Base-by-base conservation (phyloP, 1,140 invertebrate species). In the Drosophila kanapiae region DNA sequence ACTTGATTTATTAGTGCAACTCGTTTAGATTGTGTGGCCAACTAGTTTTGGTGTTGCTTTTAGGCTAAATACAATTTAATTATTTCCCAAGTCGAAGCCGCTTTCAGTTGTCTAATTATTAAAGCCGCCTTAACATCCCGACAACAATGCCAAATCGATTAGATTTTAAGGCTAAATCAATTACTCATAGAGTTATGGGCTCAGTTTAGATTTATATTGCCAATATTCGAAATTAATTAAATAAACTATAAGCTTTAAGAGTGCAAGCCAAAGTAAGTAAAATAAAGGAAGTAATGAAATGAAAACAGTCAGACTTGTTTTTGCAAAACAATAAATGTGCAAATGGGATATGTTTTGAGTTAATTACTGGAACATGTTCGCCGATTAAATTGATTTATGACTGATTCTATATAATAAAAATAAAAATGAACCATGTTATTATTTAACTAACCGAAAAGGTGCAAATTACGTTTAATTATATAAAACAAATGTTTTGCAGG, bases 111-210 rank as follows among this genome's bases (percentile, higher is more conserved):
- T 65, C 62, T 65, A 43, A 48, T 74, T 71, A 74, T 71, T 48
- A 74, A 60, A 18, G 57, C 60, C 77, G 75, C 75, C 67, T 80
- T 45, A 29, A 59, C 58, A 56, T 57, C 58, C 18, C 11, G 35
- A 11, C 53, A 23, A 54, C 53, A 77, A 59, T 77, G 62, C 40
- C 54, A 68, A 42, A 76, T 31, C 75, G 27, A 68, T 75, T 59
- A 60, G 31, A 42, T 53, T 59, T 56, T 69, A 33, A 69, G 38
- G 58, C 65, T 78, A 72, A 87, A 80, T 69, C 78, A 80, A 88
- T 87, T 79, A 84, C 35, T 38, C 53, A 61, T 68, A 83, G 62
- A 83, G 53, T 71, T 62, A 65, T 60, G 49, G 49, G 11, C 29
- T 35, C 29, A 37, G 23, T 54, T 42, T 49, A 18, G 61, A 64